Conservation (phyloP, 2,797 vertebrate species). For the Hydrocynus forskahlii region DNA sequence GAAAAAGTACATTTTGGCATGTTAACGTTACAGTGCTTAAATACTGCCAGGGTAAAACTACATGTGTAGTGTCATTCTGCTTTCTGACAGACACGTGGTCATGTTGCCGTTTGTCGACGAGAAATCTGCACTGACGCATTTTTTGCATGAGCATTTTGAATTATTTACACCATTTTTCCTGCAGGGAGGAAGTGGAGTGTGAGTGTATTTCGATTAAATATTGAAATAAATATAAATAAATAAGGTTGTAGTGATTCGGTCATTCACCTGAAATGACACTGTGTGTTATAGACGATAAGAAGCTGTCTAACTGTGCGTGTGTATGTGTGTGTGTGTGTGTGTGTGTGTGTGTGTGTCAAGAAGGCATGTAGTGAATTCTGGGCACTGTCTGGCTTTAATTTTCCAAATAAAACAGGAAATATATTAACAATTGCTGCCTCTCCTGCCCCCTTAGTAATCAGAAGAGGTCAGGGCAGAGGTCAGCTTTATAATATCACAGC, state of each 20-base stretch:
- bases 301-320: slow-evolving; percentile 15
- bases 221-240: slow-evolving; percentile 27
- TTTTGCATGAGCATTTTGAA: slow-evolving; percentile 32
- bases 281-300: slow-evolving; percentile 29
- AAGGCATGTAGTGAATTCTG: slow-evolving; percentile 13
- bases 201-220: slow-evolving; percentile 33
- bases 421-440: slow-evolving; percentile 36
- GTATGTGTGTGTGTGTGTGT: background rate
- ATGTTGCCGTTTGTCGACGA: slow-evolving; percentile 11
- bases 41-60: no score
- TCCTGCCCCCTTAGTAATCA: slow-evolving; percentile 14
- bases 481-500: slow-evolving; percentile 26
- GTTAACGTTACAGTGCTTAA: no score
- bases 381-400: slow-evolving; percentile 26
- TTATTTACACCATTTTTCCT: slow-evolving; percentile 43
- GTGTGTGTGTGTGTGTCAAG: background rate
- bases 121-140: slow-evolving; percentile 31
- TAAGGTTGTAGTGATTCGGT: slow-evolving; percentile 21
- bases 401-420: slow-evolving; percentile 39
- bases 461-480: slow-evolving; percentile 22
- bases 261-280: slow-evolving; percentile 11
- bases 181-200: slow-evolving; percentile 18
- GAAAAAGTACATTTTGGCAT: no score
- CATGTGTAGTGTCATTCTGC: background rate
- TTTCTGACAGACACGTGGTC: background rate